Base-by-base conservation (phyloP, 2,797 vertebrate species). In the Sphaeramia orbicularis region DNA sequence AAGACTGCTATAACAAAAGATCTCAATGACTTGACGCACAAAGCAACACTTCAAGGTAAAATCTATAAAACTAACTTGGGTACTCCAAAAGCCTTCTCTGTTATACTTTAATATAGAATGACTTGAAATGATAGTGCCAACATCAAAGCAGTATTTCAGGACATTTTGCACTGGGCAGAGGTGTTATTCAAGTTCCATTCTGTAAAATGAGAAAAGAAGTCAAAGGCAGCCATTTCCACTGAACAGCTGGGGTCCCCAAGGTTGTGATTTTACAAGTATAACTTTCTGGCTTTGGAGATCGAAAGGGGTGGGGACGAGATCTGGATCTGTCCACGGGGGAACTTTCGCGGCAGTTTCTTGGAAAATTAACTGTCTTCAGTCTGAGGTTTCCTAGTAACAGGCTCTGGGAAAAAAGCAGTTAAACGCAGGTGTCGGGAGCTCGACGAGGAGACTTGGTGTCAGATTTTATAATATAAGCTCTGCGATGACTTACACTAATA, bases 161-260 rank as follows among this genome's bases (percentile, higher is more conserved):
- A 27, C 1, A 7, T 44, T 47, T 43, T 51, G 3, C 10, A 61
- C 5, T 7, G 5, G 15, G n/a, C 40, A 18, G 7, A 14, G 37
- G 10, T 42, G 3, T 8, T 10, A 7, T 53, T 54, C 18, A 49
- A 32, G 10, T 68, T 51, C 40, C 10, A 48, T 60, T 45, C 14
- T 9, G 10, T 0, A 36, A 53, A 65, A 60, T 1, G 13, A 38
- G 18, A 27, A 38, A 55, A 55, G 24, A 35, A 55, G 2, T 16
- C 15, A 61, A 2, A 37, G 5, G 7, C n/a, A 16, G 2, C 56
- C 30, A 32, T 57, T 47, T 21, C 13, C n/a, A 78, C 37, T 15
- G 40, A 58, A 52, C 74, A 87, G 71, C 72, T 83, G 84, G 62
- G 24, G 0, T 74, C 74, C 74, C 86, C 18, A 45, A 77, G 71